A percentile compares a stretch with the other conserved stretches of the same genome.
phyloP scores from a whole-genome alignment of 2,797 vertebrate genomes.

The Linurgus olivaceus region DNA sequence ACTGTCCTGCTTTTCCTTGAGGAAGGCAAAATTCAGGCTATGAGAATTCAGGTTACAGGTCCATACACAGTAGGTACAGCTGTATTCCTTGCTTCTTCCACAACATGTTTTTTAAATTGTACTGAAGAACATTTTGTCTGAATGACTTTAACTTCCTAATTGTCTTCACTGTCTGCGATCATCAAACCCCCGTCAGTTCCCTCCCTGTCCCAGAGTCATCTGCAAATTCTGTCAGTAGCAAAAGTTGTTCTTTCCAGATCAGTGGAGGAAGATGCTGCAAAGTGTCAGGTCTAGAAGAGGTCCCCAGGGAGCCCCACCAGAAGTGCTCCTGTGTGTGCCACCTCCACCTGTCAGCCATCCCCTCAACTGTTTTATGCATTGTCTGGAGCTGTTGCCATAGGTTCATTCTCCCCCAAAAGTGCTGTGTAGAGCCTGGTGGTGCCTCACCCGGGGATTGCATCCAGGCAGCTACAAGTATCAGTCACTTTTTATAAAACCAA shows the following conservation, averaged over 20 bases:
- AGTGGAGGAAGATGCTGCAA: background rate
- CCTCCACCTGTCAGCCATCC: background rate
- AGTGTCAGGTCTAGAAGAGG: background rate
- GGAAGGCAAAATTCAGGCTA: background rate
- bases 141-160: background rate
- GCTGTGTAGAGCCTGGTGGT: background rate
- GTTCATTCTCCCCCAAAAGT: background rate
- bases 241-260: background rate
- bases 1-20: background rate
- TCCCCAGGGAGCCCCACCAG: background rate
- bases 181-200: background rate
- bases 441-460: background rate
- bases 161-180: background rate
- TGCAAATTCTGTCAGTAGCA: background rate
- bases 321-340: background rate
- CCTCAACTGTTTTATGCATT: rapidly evolving
- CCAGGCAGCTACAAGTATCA: background rate
- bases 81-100: background rate
- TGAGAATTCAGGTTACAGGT: background rate
- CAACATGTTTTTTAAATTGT: rapidly evolving
- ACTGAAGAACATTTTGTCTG: background rate
- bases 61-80: background rate
- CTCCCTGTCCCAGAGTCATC: background rate
- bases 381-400: background rate
- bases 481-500: background rate